Conservation (phyloP, 1,140 invertebrate species). For the Zaprionus davidi region DNA sequence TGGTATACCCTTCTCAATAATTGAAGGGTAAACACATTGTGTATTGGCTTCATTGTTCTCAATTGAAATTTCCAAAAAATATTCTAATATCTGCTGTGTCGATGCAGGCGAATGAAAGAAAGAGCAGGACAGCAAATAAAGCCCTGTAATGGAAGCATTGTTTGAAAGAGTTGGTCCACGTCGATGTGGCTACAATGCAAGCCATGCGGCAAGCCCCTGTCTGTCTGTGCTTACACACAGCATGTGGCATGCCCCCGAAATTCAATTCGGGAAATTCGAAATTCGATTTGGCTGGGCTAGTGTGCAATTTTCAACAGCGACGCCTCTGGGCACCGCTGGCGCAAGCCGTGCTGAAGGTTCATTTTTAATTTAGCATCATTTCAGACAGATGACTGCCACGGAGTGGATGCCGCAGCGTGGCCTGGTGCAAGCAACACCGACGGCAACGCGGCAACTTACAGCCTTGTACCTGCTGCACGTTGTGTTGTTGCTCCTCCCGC, state of each 20-base stretch:
- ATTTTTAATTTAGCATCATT: conserved; percentile 46
- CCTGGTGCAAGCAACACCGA: not conserved
- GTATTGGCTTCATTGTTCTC: too few relatives aligned
- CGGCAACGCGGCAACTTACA: not conserved
- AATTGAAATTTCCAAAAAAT: too few relatives aligned
- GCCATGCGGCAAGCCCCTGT: too few relatives aligned
- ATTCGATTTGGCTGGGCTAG: conserved; percentile 23
- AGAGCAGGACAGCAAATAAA: not conserved
- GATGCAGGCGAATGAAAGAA: too few relatives aligned
- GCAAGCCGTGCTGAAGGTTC: not conserved
- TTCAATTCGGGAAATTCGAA: conserved; percentile 13
- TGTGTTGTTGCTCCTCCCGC: too few relatives aligned
- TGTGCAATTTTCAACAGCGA: conserved; percentile 22
- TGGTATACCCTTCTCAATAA: too few relatives aligned
- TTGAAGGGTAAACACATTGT: too few relatives aligned
- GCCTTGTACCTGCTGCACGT: not conserved
- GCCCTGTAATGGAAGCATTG: not conserved
- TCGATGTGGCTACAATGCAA: too few relatives aligned
- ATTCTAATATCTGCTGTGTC: not conserved
- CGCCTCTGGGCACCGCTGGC: conserved; percentile 7
- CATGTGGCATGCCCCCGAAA: conserved; percentile 11
- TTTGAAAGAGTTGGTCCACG: not conserved
- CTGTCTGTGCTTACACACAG: not conserved
- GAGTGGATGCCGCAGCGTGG: too few relatives aligned
- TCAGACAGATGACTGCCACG: conserved; percentile 5